Percentiles rank a stretch among this genome's conserved stretches.
Evolutionary conservation across 1,140 invertebrate genomes (phyloP).

Genomic region (Monochamus saltuarius): DNA sequence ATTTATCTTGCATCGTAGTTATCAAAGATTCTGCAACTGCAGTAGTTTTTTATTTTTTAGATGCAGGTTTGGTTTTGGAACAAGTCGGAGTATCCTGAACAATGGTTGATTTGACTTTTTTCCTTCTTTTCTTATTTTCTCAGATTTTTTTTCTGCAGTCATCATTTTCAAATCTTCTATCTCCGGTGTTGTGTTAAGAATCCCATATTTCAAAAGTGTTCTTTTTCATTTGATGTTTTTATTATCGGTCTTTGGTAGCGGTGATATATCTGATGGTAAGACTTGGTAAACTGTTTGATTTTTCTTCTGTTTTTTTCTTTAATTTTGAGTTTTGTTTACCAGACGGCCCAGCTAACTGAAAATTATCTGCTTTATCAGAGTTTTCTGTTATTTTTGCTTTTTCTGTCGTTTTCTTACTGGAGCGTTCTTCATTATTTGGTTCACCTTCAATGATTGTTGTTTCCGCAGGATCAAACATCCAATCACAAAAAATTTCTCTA

Average conservation of each 20-base stretch:
- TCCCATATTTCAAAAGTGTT: not conserved
- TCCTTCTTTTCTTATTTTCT: not conserved
- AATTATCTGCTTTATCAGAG: not conserved
- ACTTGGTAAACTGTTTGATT: slow-evolving; percentile 5
- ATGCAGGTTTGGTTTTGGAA: no score
- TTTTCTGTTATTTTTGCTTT: not conserved
- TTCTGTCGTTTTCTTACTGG: not conserved
- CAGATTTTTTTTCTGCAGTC: not conserved
- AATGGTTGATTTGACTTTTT: not conserved
- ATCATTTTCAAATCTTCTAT: slow-evolving; percentile 4
- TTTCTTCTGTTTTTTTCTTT: not conserved
- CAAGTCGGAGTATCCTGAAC: no score
- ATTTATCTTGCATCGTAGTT: not conserved
- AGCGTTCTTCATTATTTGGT: not conserved
- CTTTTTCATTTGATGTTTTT: not conserved
- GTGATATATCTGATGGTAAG: not conserved
- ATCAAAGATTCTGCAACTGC: not conserved
- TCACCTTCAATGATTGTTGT: not conserved
- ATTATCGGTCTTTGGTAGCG: not conserved
- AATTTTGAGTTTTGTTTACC: slow-evolving; percentile 3
- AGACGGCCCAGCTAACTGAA: not conserved
- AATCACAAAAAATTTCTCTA: slow-evolving; percentile 11
- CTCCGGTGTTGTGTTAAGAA: not conserved
- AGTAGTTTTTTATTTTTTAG: no score
- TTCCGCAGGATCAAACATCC: slow-evolving; percentile 3